A percentile compares a stretch with the other conserved stretches of the same genome.
These are phyloP conservation scores for Halisarca cf. caerulea DNA, from an alignment of 37 sponge, comb jelly and placozoan species.

Conservation along the genomic window DNA sequence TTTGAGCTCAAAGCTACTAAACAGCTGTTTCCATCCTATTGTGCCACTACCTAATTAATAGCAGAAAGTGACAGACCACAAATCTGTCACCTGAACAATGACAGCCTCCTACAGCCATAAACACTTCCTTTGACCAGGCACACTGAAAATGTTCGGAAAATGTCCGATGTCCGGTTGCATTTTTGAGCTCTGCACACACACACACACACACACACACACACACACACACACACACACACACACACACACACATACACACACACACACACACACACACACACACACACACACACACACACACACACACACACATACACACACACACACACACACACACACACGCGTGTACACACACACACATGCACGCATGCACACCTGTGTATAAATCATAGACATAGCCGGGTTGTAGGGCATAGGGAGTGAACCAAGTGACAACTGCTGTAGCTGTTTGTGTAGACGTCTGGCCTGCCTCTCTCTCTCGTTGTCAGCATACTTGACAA, in stretches of 20 bases:
- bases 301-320: slow-evolving; percentile 42
- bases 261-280: not conserved
- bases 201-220: slow-evolving; percentile 29
- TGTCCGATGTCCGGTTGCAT: no score
- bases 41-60: no score
- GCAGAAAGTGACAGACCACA: no score
- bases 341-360: slow-evolving; percentile 12
- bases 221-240: slow-evolving; percentile 23
- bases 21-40: no score
- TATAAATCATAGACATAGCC: slow-evolving; percentile 18
- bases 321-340: slow-evolving; percentile 27
- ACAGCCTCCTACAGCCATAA: no score
- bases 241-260: not conserved
- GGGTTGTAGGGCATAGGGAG: slow-evolving; percentile 34
- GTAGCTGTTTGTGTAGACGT: slow-evolving; percentile 82
- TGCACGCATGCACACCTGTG: slow-evolving; percentile 55
- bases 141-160: no score
- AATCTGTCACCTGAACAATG: no score
- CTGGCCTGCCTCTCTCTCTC: slow-evolving; percentile 84
- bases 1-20: no score
- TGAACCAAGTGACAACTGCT: slow-evolving; percentile 70
- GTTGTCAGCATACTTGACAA: slow-evolving; percentile 92
- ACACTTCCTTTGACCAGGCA: no score
- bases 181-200: no score
- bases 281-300: slow-evolving; percentile 22